Evolutionary conservation across 2,888 invertebrate genomes (phyloP).

Genomic region (Penaeus monodon): DNA sequence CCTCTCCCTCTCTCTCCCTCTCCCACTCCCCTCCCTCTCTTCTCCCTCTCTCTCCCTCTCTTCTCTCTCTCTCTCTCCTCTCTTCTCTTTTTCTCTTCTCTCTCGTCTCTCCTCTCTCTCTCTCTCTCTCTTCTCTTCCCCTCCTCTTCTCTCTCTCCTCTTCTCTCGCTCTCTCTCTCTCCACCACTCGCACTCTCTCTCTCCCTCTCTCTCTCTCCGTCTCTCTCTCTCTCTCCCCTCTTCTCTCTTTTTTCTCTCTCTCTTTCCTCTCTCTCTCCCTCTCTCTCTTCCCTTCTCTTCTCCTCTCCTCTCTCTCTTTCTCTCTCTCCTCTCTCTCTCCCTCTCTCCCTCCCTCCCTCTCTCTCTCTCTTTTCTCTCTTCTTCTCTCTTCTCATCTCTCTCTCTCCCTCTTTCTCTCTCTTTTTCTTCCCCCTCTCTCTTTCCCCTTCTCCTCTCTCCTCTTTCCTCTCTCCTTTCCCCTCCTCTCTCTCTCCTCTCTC

Average conservation of each 20-base stretch:
- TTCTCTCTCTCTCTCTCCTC: neutral
- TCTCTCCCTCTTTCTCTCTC: neutral
- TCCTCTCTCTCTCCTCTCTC: no score
- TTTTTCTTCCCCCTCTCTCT: rapidly evolving
- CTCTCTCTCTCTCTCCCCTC: neutral
- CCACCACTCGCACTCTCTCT: no score
- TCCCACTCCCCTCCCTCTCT: neutral
- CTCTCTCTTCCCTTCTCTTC: no score
- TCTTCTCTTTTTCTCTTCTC: neutral
- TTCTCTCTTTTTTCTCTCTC: no score
- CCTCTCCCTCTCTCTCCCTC: neutral
- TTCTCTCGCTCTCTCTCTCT: neutral
- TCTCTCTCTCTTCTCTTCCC: no score
- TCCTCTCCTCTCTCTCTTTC: neutral
- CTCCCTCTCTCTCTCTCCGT: no score
- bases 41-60: no score
- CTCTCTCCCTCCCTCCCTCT: no score
- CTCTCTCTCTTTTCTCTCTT: neutral
- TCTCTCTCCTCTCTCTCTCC: neutral
- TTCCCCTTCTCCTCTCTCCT: no score
- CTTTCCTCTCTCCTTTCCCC: no score
- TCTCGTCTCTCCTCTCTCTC: neutral
- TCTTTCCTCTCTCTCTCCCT: no score
- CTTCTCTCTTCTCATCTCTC: neutral
- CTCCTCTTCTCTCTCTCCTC: neutral